Conservation (phyloP, 1,140 invertebrate species). For the Magallana gigas region DNA sequence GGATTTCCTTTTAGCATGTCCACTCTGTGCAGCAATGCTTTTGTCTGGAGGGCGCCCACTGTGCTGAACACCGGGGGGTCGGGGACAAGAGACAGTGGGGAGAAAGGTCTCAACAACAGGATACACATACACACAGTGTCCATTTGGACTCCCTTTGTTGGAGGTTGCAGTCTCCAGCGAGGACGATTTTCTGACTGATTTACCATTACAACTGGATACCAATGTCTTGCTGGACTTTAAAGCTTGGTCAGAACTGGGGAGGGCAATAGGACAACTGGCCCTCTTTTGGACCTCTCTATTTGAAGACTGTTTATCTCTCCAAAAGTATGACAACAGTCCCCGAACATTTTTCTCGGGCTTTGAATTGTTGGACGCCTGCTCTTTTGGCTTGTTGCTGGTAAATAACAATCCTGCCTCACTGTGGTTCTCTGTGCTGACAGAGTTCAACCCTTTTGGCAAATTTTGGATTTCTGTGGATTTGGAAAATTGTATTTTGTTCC, state of each 20-base stretch:
- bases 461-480: constrained; percentile 26
- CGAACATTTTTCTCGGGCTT: not conserved
- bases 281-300: not conserved
- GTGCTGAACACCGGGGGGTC: not conserved
- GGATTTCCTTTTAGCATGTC: constrained; percentile 26
- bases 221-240: not conserved
- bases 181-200: not conserved
- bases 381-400: not conserved
- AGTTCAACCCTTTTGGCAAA: not conserved
- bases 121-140: constrained; percentile 6
- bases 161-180: not conserved
- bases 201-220: not conserved
- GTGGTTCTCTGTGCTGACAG: not conserved
- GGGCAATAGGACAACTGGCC: not conserved
- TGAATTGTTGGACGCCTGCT: not conserved
- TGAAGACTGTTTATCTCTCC: constrained; percentile 6
- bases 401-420: constrained; percentile 18
- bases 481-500: not conserved
- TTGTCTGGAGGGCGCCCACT: constrained; percentile 13
- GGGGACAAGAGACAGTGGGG: not conserved
- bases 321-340: not conserved
- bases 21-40: not conserved
- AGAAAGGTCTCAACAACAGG: not conserved
- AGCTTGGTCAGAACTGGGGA: not conserved
- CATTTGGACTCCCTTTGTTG: not conserved